These are phyloP conservation scores for Gonioctena quinquepunctata DNA, from an alignment of 1,140 invertebrate species.

Conservation along the genomic window DNA sequence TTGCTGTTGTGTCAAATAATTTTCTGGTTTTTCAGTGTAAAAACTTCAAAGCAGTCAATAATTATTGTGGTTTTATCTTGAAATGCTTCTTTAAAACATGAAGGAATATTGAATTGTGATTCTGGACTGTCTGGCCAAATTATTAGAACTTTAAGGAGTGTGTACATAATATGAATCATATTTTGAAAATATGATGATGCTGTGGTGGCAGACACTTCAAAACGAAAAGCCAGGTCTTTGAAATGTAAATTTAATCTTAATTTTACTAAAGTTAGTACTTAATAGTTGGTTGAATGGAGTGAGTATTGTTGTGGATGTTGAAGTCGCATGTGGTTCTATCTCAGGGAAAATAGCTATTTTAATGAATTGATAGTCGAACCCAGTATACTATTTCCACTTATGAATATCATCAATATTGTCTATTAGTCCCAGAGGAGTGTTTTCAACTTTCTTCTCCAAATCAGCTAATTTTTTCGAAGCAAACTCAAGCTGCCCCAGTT, in stretches of 20 bases:
- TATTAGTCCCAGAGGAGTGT: constrained; percentile 11
- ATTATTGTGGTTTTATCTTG: constrained; percentile 17
- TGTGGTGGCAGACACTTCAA: constrained; percentile 16
- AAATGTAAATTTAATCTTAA: constrained; percentile 19
- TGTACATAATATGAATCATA: constrained; percentile 12
- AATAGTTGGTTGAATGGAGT: constrained; percentile 11
- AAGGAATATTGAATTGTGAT: too few relatives aligned
- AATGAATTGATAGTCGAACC: constrained; percentile 14
- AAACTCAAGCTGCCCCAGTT: constrained; percentile 3
- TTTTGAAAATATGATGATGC: too few relatives aligned
- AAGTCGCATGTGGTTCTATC: neutral
- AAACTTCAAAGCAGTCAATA: constrained; percentile 29
- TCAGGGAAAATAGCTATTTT: constrained; percentile 1
- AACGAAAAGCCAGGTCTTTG: constrained; percentile 15
- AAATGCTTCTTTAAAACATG: too few relatives aligned
- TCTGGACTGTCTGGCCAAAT: too few relatives aligned
- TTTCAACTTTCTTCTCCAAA: constrained; percentile 10
- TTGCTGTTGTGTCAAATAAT: constrained; percentile 12
- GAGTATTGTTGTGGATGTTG: constrained; percentile 3
- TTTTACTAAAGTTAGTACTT: constrained; percentile 16
- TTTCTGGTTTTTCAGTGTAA: constrained; percentile 23
- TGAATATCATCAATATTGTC: neutral
- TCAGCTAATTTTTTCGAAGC: constrained; percentile 10
- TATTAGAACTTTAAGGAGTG: neutral
- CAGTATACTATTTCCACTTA: constrained; percentile 16